Evolutionary conservation across 2,888 invertebrate genomes (phyloP), one percentile per base, ranked within the genome.

Genomic region (Lordiphosa andalusiaca): DNA sequence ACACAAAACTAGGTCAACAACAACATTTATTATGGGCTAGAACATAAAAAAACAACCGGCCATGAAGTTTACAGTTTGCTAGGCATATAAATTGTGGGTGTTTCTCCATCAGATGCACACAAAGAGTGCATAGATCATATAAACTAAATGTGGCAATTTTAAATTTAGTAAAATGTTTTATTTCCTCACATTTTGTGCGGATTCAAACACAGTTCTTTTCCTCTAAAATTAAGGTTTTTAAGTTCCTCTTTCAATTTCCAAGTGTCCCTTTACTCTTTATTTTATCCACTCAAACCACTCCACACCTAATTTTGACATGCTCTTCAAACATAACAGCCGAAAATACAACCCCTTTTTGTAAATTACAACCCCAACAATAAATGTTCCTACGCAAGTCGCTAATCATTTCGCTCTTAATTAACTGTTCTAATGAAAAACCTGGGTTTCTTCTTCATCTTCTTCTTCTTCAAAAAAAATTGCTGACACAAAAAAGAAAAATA

Each of bases 331-430:
- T 13, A 42, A 6, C 6, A 25, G 6, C 4, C 4, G 6, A 6
- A 23, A 23, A 23, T 23, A 25, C 6, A 25, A 25, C 1, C 3
- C 30, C 30, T 30, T 30, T 9, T 30, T 9, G 9, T 9, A 30
- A 30, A 9, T 30, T 9, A 30, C 7, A 30, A 9, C 9, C 30
- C 30, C 30, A 7, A 30, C 30, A 9, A 9, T 30, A 3, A 30
- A 30, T 30, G 23, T 23, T 23, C 23, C 23, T 6, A 23, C 61
- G 69, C 69, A 49, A 57, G 62, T 66, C 70, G 69, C 57, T 65
- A 75, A 75, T 78, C 76, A 74, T 74, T 75, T 72, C 53, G 53
- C 63, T 71, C 76, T 71, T 83, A 82, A 81, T 81, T 81, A 81
- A 81, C 83, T 84, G 73, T 56, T 57, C 61, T 70, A 81, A 70